phyloP scores from a whole-genome alignment of 1,140 invertebrate species.

The Drosophila kikkawai region DNA sequence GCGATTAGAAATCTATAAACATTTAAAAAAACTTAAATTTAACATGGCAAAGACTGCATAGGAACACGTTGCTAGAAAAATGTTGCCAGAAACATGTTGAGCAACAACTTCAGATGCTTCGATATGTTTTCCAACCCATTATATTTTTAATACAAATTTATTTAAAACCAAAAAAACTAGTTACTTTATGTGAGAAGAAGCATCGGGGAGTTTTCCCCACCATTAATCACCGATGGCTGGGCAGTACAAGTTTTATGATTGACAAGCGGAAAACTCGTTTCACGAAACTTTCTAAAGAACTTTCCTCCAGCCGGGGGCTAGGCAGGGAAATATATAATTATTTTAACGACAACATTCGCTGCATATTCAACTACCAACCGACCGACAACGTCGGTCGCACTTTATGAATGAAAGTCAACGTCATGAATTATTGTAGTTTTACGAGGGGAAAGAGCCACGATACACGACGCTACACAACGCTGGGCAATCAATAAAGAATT shows the following conservation, averaged over 20 bases:
- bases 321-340: conserved; percentile 48
- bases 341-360: conserved; percentile 47
- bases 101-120: too few relatives aligned
- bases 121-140: neutral
- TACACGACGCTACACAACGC: conserved; percentile 19
- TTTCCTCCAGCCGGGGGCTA: conserved; percentile 44
- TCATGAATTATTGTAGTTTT: conserved; percentile 60
- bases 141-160: neutral
- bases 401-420: conserved; percentile 81
- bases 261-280: conserved; percentile 52
- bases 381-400: conserved; percentile 1
- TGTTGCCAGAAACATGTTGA: neutral
- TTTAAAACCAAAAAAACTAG: neutral
- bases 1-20: neutral
- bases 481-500: conserved; percentile 76
- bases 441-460: conserved; percentile 36
- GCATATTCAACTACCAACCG: conserved; percentile 52
- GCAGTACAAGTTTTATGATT: conserved; percentile 49
- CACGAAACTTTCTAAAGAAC: conserved; percentile 69
- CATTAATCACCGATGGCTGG: conserved; percentile 24
- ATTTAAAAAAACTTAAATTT: neutral
- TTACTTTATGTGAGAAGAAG: neutral
- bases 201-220: neutral
- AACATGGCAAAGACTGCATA: neutral
- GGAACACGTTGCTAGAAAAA: neutral